Percentiles rank a stretch among this genome's conserved stretches.
These are phyloP conservation scores for Gymnoscelis rufifasciata DNA, from an alignment of 2,888 invertebrate genomes.

Conservation along the genomic window DNA sequence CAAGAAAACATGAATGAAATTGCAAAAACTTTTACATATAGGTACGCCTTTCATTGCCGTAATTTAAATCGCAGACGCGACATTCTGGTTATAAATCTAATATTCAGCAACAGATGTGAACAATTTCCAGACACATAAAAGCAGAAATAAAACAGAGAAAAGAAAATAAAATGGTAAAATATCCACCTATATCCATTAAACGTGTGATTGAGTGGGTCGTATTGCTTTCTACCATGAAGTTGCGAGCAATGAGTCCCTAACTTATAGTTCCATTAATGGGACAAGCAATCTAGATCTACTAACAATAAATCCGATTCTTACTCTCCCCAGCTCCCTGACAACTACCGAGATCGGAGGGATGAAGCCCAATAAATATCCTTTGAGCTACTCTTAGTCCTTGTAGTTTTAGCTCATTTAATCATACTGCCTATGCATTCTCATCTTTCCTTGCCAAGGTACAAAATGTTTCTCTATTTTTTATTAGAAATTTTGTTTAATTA, in stretches of 20 bases:
- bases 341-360: not conserved
- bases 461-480: no score
- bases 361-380: not conserved
- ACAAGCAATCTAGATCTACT: conserved; percentile 4
- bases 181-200: conserved; percentile 12
- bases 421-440: no score
- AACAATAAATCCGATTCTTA: conserved; percentile 1
- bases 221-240: conserved; percentile 8
- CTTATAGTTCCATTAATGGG: conserved; percentile 1
- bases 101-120: conserved; percentile 17
- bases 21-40: conserved; percentile 11
- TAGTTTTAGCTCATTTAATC: no score
- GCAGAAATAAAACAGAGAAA: conserved; percentile 4
- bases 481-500: not conserved
- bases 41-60: conserved; percentile 2
- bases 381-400: no score
- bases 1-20: conserved; percentile 15
- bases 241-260: not conserved
- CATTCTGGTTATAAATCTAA: conserved; percentile 11
- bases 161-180: conserved; percentile 12
- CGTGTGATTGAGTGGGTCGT: conserved; percentile 13
- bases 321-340: not conserved
- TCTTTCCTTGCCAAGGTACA: no score
- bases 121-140: conserved; percentile 8
- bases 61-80: conserved; percentile 10